phyloP scores from a whole-genome alignment of 2,797 vertebrate species.

The Limosa lapponica region DNA sequence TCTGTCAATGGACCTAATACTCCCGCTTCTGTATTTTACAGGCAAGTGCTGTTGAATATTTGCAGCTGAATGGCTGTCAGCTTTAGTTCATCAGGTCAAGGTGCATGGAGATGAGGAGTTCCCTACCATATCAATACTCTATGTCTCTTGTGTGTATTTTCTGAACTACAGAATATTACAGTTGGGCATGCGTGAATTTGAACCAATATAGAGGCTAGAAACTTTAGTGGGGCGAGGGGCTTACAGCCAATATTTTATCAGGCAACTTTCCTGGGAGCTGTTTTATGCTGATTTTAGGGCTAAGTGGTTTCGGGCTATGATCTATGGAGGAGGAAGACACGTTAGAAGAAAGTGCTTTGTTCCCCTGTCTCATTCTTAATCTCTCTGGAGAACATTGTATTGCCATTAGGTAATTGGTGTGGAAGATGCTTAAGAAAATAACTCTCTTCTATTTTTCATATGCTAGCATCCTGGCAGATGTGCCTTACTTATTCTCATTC shows the following conservation, averaged over 20 bases:
- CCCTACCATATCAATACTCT: not conserved
- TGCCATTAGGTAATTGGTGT: not conserved
- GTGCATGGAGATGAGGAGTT: constrained; percentile 38
- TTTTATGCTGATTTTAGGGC: not conserved
- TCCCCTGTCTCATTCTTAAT: not conserved
- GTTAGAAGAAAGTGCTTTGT: not conserved
- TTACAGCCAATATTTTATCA: not conserved
- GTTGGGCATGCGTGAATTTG: not conserved
- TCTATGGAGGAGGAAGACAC: not conserved
- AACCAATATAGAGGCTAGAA: not conserved
- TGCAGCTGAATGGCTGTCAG: constrained; percentile 74
- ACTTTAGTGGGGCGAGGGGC: not conserved
- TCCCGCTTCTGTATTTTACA: constrained; percentile 54
- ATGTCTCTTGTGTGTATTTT: not conserved
- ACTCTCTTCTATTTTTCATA: not conserved
- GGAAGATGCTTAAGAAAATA: not conserved
- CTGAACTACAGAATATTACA: not conserved
- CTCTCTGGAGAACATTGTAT: not conserved
- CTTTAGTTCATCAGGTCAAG: constrained; percentile 82
- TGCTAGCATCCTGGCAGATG: not conserved
- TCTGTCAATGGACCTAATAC: constrained; percentile 66
- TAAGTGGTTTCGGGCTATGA: not conserved
- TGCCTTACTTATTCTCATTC: not conserved
- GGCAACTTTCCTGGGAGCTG: not conserved
- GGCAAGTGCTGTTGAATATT: constrained; percentile 48